Evolutionary conservation across 2,888 invertebrate genomes (phyloP).

Genomic region (Thymelicus acteon): DNA sequence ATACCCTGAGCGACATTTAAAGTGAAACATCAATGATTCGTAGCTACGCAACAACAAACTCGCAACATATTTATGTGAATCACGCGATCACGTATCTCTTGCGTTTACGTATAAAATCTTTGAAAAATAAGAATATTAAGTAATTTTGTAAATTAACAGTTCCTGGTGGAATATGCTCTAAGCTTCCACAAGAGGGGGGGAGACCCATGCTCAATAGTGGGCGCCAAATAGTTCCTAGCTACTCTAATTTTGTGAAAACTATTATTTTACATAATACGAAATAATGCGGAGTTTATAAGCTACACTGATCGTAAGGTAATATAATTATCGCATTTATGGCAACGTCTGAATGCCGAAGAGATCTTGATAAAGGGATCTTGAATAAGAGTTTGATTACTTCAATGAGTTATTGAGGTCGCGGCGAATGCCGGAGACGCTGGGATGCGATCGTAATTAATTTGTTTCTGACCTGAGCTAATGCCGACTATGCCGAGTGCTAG

Average conservation of each 20-base stretch:
- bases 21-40: constrained; percentile 2
- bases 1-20: constrained; percentile 1
- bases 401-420: constrained; percentile 60
- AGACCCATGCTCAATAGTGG: no score
- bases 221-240: no score
- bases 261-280: no score
- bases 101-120: constrained; percentile 17
- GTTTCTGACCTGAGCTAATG: constrained; percentile 48
- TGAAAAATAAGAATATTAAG: neutral
- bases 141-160: neutral
- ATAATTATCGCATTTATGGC: neutral
- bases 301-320: constrained; percentile 5
- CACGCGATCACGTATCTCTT: constrained; percentile 24
- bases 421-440: constrained; percentile 42
- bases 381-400: constrained; percentile 47
- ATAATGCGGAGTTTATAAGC: no score
- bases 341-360: neutral
- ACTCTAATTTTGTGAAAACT: no score
- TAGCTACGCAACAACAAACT: constrained; percentile 2
- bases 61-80: constrained; percentile 28
- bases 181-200: no score
- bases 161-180: no score
- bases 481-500: neutral
- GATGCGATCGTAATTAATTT: constrained; percentile 53
- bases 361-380: constrained; percentile 2